Evolutionary conservation across 1,140 invertebrate species (phyloP), one percentile per base, ranked within the genome.

Genomic region (Cotesia glomerata): DNA sequence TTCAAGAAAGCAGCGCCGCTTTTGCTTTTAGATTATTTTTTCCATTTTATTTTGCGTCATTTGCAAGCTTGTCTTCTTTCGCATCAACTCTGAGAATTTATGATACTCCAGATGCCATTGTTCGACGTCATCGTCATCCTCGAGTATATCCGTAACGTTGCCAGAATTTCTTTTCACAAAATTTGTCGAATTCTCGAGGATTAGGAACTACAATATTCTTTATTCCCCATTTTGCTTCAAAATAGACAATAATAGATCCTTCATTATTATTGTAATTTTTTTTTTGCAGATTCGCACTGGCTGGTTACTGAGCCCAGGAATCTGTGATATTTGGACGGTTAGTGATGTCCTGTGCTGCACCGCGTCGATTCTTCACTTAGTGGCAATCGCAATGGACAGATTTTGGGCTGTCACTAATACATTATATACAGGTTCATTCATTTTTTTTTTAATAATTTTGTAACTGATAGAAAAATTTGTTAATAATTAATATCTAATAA

Each of bases 241-340:
- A 26, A 3, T 26, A 26, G 26, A 3, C 26, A 26, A 26, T 26
- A 26, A 26, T 26, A 26, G 26, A 26, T 26, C 26, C 26, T 26
- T 26, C 26, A 26, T 26, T 26, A 26, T 26, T 61, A 61, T 16
- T 18, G 32, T 18, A 16, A 9, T 62, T 72, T 16, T 63, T 89
- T 89, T 73, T 78, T 88, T 88, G 39, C 84, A 92, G 88, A 89
- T 94, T 65, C 89, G 88, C 75, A 85, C 88, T 62, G 90, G 93
- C 79, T 98, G 95, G 96, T 93, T 93, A 74, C 88, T 98, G 75
- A 96, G 96, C 49, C 91, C 95, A 1, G 93, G 92, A 79, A 87
- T 98, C 18, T 98, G 97, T 86, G 96, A 98, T 86, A 95, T 98
- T 90, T 99, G 96, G 96, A 97, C 97, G n/a, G 95, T 93, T 11